Percentiles rank a stretch among this genome's conserved stretches.
Conservation (phyloP, 2,888 invertebrate genomes). For the Sarcophaga carnaria region DNA sequence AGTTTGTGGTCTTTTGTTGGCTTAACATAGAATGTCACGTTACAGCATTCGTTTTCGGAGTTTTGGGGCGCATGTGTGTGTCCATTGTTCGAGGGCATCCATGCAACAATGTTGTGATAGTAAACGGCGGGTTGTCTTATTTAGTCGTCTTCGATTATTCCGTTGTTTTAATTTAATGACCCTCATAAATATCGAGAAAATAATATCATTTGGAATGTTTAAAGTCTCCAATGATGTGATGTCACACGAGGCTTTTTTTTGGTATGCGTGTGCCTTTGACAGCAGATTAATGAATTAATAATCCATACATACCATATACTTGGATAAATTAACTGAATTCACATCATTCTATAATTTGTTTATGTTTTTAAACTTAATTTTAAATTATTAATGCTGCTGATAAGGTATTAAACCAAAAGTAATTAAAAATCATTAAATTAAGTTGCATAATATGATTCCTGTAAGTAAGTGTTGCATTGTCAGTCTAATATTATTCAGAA, state of each 20-base stretch:
- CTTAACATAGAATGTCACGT: constrained; percentile 45
- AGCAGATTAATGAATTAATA: constrained; percentile 61
- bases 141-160: constrained; percentile 35
- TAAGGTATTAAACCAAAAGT: too few relatives aligned
- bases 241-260: constrained; percentile 31
- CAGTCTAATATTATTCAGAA: too few relatives aligned
- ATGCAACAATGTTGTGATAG: not conserved
- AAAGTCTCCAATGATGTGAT: constrained; percentile 14
- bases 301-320: constrained; percentile 21
- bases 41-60: constrained; percentile 14
- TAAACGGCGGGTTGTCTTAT: constrained; percentile 24
- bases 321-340: constrained; percentile 22
- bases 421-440: not conserved
- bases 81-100: not conserved
- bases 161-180: constrained; percentile 61
- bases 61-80: constrained; percentile 7
- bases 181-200: constrained; percentile 64
- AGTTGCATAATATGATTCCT: too few relatives aligned
- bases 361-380: not conserved
- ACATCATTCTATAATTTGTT: constrained; percentile 44
- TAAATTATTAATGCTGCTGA: constrained; percentile 32
- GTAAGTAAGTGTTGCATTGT: too few relatives aligned
- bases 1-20: constrained; percentile 39
- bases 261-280: constrained; percentile 52
- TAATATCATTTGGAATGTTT: constrained; percentile 51